These are phyloP conservation scores for Amphibalanus amphitrite DNA, from an alignment of 1,140 invertebrate species.

Conservation along the genomic window DNA sequence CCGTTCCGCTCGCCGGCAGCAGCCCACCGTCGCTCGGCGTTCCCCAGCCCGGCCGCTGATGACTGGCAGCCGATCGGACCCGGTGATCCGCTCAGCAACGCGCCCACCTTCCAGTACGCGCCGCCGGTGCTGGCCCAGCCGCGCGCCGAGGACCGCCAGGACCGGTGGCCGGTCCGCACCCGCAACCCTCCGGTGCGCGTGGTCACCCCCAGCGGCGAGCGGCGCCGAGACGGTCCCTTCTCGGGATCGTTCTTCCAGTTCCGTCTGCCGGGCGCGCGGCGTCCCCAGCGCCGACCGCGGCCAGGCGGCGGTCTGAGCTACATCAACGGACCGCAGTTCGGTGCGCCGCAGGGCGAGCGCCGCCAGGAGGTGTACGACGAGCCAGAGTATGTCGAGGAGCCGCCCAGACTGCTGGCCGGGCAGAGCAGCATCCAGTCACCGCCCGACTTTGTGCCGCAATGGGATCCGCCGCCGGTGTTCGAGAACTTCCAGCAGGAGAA, in stretches of 20 bases:
- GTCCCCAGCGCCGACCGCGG: not conserved
- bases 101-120: not conserved
- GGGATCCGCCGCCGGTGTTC: not conserved
- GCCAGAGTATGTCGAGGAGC: not conserved
- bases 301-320: not conserved
- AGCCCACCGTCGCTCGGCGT: not conserved
- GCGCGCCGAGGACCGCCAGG: no score
- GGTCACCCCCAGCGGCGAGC: not conserved
- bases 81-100: not conserved
- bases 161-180: not conserved
- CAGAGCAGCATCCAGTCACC: not conserved
- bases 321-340: not conserved
- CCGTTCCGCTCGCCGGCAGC: not conserved
- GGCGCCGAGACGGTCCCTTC: not conserved
- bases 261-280: no score
- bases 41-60: not conserved
- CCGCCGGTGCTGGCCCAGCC: not conserved
- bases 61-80: slow-evolving; percentile 4
- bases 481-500: not conserved
- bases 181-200: not conserved
- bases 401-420: not conserved
- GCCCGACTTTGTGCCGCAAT: not conserved
- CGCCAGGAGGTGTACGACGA: not conserved
- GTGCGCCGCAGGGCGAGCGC: not conserved
- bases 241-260: not conserved